A percentile compares a stretch with the other conserved stretches of the same genome.
phyloP scores from a whole-genome alignment of 2,113 vertebrate species.

The Rhinopithecus roxellana region DNA sequence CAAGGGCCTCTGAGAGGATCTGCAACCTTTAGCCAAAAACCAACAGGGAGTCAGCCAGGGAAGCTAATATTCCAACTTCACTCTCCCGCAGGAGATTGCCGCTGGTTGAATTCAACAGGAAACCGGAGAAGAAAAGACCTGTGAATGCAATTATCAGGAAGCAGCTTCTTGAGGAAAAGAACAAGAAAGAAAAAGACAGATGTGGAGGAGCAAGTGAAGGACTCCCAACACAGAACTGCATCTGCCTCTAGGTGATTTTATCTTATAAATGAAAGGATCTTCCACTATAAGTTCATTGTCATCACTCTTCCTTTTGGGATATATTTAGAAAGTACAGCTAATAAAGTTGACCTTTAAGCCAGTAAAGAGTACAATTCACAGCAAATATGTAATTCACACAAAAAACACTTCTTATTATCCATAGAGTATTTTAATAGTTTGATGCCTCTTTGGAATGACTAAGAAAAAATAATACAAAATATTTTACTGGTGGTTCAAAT shows the following conservation, averaged over 20 bases:
- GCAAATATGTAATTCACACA: constrained; percentile 15
- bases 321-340: constrained; percentile 56
- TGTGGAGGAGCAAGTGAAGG: background rate
- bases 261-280: background rate
- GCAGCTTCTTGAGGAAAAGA: background rate
- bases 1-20: background rate
- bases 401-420: background rate
- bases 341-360: constrained; percentile 43
- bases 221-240: background rate
- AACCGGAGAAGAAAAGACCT: background rate
- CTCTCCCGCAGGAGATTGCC: background rate
- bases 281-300: background rate
- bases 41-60: background rate
- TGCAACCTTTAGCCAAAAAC: background rate
- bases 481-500: background rate
- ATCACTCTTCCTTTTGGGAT: background rate
- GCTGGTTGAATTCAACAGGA: background rate
- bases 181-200: background rate
- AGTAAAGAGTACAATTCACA: constrained; percentile 32
- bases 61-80: background rate
- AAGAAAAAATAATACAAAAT: background rate
- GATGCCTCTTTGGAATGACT: background rate
- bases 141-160: background rate
- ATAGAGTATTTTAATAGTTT: background rate
- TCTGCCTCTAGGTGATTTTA: background rate